Conservation (phyloP, 2,797 vertebrate species). For the Sebastes oblongus region DNA sequence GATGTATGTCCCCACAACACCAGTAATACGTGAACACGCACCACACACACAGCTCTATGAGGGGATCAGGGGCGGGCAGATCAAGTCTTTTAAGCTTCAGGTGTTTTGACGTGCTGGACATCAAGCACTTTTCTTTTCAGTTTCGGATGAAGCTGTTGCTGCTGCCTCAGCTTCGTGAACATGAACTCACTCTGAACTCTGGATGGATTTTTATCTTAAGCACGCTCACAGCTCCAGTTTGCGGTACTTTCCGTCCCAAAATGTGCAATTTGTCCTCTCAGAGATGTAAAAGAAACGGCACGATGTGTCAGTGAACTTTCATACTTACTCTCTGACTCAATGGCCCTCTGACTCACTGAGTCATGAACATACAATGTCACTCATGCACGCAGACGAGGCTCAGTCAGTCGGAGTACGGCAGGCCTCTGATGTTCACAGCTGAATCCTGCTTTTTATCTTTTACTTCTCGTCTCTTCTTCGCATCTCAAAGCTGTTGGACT, state of each 20-base stretch:
- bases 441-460: not conserved
- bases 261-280: not conserved
- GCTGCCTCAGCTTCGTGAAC: not conserved
- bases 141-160: conserved; percentile 13
- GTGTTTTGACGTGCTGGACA: conserved; percentile 36
- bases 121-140: conserved; percentile 5
- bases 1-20: too few relatives aligned
- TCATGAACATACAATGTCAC: conserved; percentile 37
- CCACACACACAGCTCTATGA: not conserved
- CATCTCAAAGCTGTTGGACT: not conserved
- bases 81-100: conserved; percentile 41
- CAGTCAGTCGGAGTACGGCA: not conserved
- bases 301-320: conserved; percentile 49
- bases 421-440: not conserved
- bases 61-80: conserved; percentile 32
- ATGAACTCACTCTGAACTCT: not conserved
- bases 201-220: not conserved
- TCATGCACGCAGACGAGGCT: conserved; percentile 9
- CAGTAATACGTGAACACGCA: too few relatives aligned
- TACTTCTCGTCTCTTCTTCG: not conserved
- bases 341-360: conserved; percentile 60
- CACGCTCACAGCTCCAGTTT: not conserved
- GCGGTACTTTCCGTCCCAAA: not conserved
- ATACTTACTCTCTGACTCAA: conserved; percentile 64
- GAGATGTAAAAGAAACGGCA: conserved; percentile 2